Base-by-base conservation (phyloP, 2,888 invertebrate species). In the Heliconius cydno region DNA sequence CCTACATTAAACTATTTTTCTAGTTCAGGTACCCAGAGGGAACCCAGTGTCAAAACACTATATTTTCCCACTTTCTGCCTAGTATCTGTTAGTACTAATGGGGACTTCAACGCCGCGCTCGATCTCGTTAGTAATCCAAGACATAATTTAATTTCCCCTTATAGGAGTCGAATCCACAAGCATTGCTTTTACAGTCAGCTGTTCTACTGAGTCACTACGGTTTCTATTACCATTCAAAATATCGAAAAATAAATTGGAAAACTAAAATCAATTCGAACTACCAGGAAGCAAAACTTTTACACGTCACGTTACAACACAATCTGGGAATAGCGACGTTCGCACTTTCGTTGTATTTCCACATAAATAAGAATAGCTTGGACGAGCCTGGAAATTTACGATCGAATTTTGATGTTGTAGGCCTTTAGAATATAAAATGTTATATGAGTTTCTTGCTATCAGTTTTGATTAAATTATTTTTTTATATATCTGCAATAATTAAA, bases 301-400 rank as follows among this genome's bases (percentile, higher is more conserved):
- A 57, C 57, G 30, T 34, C 52, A 73, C 72, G 57, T 57, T 38
- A 10, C n/a, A 60, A 46, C 70, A 9, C 46, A 70, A 70, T 46
- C 46, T 46, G 15, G 6, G 25, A 34, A 9, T 57, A 67, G 41
- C 76, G 12, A 12, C 3, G 30, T 67, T 52, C 15, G 76, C 66
- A 67, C 76, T 52, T 67, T 52, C 57, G 52, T 67, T 30, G 30
- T 67, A 65, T 65, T 72, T 60, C 13, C 65, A 30, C 72, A 74
- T 78, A 78, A 75, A 79, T 76, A 81, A 76, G 77, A 78, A 79
- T 77, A 57, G 79, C 60, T 28, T 81, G 67, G 52, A 66, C 75
- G 67, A 76, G 63, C 77, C 79, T 79, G 66, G 63, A 71, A 68
- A 57, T 81, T 81, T 79, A 81, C 81, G 81, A 81, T 25, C 75